Percentiles rank a stretch among this genome's conserved stretches.
These are phyloP conservation scores for Hedya salicella DNA, from an alignment of 2,888 invertebrate species.

Conservation along the genomic window DNA sequence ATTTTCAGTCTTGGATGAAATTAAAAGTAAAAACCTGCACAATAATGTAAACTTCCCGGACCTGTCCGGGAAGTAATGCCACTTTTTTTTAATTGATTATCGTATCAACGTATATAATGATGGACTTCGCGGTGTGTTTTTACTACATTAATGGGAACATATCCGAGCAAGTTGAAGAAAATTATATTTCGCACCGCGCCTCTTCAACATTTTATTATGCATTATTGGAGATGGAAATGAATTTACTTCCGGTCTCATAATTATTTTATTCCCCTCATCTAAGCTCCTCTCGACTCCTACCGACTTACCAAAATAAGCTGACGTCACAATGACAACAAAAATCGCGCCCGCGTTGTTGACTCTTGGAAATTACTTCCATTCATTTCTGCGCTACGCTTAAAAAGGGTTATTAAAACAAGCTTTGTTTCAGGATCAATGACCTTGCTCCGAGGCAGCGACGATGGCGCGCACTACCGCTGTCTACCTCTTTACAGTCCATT, in stretches of 20 bases:
- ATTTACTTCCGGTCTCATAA: not conserved
- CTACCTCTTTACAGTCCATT: slow-evolving; percentile 79
- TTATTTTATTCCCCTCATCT: not conserved
- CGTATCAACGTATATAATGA: too few relatives aligned
- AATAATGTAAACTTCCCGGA: too few relatives aligned
- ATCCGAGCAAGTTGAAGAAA: too few relatives aligned
- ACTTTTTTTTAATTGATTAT: too few relatives aligned
- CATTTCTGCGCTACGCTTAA: slow-evolving; percentile 51
- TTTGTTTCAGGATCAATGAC: slow-evolving; percentile 79
- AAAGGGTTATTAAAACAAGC: slow-evolving; percentile 65
- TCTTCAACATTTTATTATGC: too few relatives aligned
- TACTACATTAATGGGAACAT: too few relatives aligned
- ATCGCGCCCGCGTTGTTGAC: slow-evolving; percentile 13
- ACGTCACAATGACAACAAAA: slow-evolving; percentile 18
- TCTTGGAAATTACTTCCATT: slow-evolving; percentile 26
- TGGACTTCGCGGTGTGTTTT: too few relatives aligned
- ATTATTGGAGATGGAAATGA: not conserved
- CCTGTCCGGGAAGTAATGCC: too few relatives aligned
- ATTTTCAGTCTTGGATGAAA: too few relatives aligned
- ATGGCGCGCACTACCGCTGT: slow-evolving; percentile 71
- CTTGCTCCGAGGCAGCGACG: slow-evolving; percentile 58
- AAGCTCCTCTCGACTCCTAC: not conserved
- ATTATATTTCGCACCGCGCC: too few relatives aligned
- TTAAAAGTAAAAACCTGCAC: too few relatives aligned
- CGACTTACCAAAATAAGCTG: slow-evolving; percentile 18